Evolutionary conservation across 2,113 vertebrate genomes (phyloP).

Genomic region (Oenanthe melanoleuca): DNA sequence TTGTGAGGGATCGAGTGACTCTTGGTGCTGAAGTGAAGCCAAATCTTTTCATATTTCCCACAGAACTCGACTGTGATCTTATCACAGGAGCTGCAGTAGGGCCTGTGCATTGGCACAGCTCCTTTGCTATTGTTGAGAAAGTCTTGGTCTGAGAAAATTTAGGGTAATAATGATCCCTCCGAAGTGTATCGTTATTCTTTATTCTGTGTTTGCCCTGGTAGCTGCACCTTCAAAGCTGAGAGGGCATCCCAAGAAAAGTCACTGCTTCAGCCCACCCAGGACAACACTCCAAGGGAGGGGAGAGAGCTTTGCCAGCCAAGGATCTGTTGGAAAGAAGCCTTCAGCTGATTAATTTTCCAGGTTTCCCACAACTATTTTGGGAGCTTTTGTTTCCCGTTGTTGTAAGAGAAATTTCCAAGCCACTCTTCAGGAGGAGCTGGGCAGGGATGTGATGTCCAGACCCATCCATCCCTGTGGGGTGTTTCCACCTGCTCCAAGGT

Average conservation of each 20-base stretch:
- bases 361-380: not conserved
- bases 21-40: not conserved
- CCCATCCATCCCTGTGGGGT: not conserved
- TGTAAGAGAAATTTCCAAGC: not conserved
- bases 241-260: not conserved
- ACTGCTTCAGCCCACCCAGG: not conserved
- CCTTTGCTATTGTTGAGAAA: not conserved
- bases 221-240: not conserved
- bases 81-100: not conserved
- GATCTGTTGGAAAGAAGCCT: not conserved
- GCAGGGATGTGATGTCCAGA: not conserved
- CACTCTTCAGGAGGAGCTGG: not conserved
- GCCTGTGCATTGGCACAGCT: not conserved
- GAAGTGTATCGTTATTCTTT: not conserved
- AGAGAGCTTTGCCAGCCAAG: not conserved
- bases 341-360: not conserved
- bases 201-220: not conserved
- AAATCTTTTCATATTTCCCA: not conserved
- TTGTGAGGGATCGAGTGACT: accelerated
- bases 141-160: not conserved
- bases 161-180: not conserved
- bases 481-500: not conserved
- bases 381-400: not conserved
- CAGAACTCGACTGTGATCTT: not conserved
- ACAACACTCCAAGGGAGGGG: not conserved